Evolutionary conservation across 2,113 vertebrate genomes (phyloP).

Genomic region (Proterorhinus semilunaris): DNA sequence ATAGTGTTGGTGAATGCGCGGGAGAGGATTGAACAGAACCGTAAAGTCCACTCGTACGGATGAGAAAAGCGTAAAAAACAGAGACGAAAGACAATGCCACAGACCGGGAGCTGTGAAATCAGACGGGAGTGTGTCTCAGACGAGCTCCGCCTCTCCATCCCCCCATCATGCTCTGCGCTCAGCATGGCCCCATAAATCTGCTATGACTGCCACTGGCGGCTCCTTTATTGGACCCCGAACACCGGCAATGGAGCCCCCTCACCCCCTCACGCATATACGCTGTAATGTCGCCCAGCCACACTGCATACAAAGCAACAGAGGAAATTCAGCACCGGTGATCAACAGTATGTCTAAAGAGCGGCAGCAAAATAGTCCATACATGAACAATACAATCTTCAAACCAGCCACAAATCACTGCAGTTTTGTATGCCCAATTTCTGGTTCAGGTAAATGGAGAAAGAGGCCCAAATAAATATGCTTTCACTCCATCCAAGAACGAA

Average conservation of each 20-base stretch:
- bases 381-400: not conserved
- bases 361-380: not conserved
- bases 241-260: slow-evolving; percentile 44
- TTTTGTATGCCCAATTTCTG: no score
- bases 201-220: slow-evolving; percentile 25
- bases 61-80: slow-evolving; percentile 13
- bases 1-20: not conserved
- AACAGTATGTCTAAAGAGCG: not conserved
- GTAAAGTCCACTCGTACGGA: slow-evolving; percentile 7
- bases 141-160: slow-evolving; percentile 45
- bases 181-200: slow-evolving; percentile 59
- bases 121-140: slow-evolving; percentile 38
- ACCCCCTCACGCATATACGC: slow-evolving; percentile 8
- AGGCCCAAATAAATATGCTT: no score
- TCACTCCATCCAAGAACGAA: no score
- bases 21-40: not conserved
- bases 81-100: slow-evolving; percentile 35
- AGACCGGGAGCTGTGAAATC: slow-evolving; percentile 49
- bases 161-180: slow-evolving; percentile 43
- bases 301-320: not conserved
- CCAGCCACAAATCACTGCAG: no score
- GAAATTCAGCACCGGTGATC: not conserved
- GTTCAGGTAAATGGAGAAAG: no score
- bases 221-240: slow-evolving; percentile 55
- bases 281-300: slow-evolving; percentile 16